Base-by-base conservation (phyloP, 1,140 invertebrate genomes). In the Drosophila sp. region DNA sequence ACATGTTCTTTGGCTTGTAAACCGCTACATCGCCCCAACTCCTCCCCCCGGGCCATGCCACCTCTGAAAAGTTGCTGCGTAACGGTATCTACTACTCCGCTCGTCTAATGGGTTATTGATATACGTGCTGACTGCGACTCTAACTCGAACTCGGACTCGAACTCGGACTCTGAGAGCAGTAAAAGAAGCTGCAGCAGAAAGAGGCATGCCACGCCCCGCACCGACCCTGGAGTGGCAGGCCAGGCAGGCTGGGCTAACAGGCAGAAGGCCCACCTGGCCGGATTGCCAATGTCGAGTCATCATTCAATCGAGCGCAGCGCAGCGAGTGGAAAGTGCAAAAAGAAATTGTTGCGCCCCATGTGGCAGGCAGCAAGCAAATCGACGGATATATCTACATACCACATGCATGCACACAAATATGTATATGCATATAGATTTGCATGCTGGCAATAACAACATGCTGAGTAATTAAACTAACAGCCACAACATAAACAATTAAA, bases 81-180 rank as follows among this genome's bases (percentile, higher is more conserved):
- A 86, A 86, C 82, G 82, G 82, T 86, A 86, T 78, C 74, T 78
- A 76, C 78, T 75, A 87, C 70, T 81, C 50, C 41, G 53, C 45
- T 36, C 63, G 16, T 53, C 41, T 73, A 74, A 84, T 84, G 77
- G 77, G 73, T 67, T 70, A 80, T 84, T 83, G 80, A 83, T 80
- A 80, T 72, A 76, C 58, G 54, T 56, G 48, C 70, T 48, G 61
- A 38, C 70, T 48, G 67, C 36, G 40, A 38, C 36, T 18, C 7
- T 57, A 4, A 21, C 21, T 21, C 21, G 1, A 4, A 21, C 21
- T 21, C n/a, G n/a, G 40, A 38, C 36, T 18, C 7, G 51, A 4
- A 21, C 21, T 21, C 21, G 1, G 21, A 21, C 21, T 21, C 7
- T 51, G 45, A 62, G 54, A 51, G n/a, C 32, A 11, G 25, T 6